Conservation (phyloP, 2,797 vertebrate genomes). For the Vultur gryphus region DNA sequence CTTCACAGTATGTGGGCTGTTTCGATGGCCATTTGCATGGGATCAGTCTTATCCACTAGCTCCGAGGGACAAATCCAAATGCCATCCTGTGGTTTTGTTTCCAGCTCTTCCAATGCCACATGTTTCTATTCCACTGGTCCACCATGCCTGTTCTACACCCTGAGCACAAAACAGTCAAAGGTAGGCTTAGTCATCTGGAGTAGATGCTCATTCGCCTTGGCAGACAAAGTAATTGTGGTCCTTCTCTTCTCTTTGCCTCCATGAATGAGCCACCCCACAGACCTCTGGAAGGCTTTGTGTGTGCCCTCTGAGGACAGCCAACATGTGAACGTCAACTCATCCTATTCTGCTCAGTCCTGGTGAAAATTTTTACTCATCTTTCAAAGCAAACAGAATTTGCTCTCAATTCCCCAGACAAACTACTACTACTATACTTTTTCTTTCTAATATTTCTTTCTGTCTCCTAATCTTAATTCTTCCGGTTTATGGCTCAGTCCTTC, state of each 20-base stretch:
- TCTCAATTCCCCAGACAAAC: not conserved
- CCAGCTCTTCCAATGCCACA: not conserved
- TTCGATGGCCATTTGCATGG: accelerated
- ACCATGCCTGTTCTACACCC: not conserved
- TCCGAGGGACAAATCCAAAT: not conserved
- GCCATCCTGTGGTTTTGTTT: not conserved
- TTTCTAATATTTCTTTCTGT: not conserved
- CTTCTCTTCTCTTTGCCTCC: not conserved
- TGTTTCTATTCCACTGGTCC: not conserved
- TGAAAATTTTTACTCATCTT: not conserved
- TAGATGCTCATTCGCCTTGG: accelerated
- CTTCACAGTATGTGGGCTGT: not conserved
- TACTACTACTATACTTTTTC: not conserved
- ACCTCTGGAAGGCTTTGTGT: not conserved
- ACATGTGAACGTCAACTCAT: not conserved
- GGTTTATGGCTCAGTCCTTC: not conserved
- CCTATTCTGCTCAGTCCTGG: not conserved
- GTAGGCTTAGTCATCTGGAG: not conserved
- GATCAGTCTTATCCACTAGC: not conserved
- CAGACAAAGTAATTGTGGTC: not conserved
- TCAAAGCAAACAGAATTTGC: not conserved
- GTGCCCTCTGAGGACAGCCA: not conserved
- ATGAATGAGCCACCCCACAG: not conserved
- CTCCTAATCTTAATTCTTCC: not conserved
- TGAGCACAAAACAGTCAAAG: not conserved